These are phyloP conservation scores for Amblyteles armatorius DNA, from an alignment of 2,888 invertebrate genomes.

Conservation along the genomic window DNA sequence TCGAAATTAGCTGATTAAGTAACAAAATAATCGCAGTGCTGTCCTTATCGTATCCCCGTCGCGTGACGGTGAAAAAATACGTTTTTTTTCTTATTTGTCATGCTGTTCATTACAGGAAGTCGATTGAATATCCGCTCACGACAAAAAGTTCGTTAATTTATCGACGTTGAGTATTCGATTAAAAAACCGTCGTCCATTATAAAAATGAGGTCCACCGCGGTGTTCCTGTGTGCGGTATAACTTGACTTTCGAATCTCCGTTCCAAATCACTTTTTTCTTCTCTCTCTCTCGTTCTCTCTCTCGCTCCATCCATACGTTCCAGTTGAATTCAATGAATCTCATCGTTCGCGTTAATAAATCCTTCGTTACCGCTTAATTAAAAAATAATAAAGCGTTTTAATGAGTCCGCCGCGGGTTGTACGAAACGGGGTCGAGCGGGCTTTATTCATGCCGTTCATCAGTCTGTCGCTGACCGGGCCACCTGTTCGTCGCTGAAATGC, in stretches of 20 bases:
- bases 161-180: constrained; percentile 50
- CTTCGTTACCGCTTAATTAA: constrained; percentile 61
- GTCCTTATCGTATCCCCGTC: background rate
- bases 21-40: background rate
- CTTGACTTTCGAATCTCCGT: constrained; percentile 38
- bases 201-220: constrained; percentile 26
- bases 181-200: constrained; percentile 40
- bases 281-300: background rate
- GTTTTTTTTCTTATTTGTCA: constrained; percentile 27
- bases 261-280: background rate
- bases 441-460: constrained; percentile 29
- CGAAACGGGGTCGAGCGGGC: constrained; percentile 23
- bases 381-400: constrained; percentile 65
- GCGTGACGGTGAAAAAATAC: background rate
- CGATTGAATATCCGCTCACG: constrained; percentile 8
- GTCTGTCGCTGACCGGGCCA: constrained; percentile 38
- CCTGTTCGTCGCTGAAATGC: constrained; percentile 33
- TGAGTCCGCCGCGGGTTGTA: constrained; percentile 32
- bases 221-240: constrained; percentile 17
- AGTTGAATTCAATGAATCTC: constrained; percentile 49
- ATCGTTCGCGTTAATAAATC: constrained; percentile 53
- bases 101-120: background rate
- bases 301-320: constrained; percentile 26
- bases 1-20: background rate
- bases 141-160: constrained; percentile 36